These are phyloP conservation scores for Zoanthus sociatus DNA, from an alignment of 92 coral and sea anemone species.

Conservation along the genomic window DNA sequence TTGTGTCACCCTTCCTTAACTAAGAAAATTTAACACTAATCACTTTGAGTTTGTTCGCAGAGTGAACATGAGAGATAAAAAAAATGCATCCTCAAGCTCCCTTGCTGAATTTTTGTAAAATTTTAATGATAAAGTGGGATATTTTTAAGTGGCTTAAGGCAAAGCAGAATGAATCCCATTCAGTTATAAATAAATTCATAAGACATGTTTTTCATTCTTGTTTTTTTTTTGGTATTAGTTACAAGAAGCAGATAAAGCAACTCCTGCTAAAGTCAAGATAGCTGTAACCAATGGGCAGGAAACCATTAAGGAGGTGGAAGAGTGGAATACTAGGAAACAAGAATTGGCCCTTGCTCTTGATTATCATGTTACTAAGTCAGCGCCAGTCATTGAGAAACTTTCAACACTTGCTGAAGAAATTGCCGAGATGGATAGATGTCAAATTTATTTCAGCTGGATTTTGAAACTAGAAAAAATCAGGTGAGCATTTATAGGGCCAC, in stretches of 20 bases:
- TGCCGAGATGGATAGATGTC: conserved; percentile 85
- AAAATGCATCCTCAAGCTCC: too few species aligned
- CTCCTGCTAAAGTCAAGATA: conserved; percentile 72
- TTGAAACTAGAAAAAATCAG: conserved; percentile 85
- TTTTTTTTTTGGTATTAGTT: conserved; percentile 47
- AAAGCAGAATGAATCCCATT: too few species aligned
- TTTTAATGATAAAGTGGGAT: too few species aligned
- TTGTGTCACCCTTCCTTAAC: too few species aligned
- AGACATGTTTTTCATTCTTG: too few species aligned
- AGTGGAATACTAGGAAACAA: conserved; percentile 51
- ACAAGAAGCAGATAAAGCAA: conserved; percentile 69
- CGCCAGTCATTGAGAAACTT: conserved; percentile 69
- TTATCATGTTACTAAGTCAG: conserved; percentile 60
- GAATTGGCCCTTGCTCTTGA: conserved; percentile 56
- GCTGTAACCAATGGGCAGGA: conserved; percentile 72
- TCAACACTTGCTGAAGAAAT: conserved; percentile 74
- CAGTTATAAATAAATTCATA: too few species aligned
- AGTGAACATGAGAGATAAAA: too few species aligned
- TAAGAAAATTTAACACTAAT: too few species aligned
- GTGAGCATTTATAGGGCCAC: conserved; percentile 38
- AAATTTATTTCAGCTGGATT: conserved; percentile 88
- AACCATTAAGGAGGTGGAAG: conserved; percentile 61
- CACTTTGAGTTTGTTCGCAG: too few species aligned
- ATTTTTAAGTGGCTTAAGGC: too few species aligned
- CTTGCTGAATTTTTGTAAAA: too few species aligned